Conservation (phyloP, 2,797 vertebrate genomes). For the Notolabrus celidotus region DNA sequence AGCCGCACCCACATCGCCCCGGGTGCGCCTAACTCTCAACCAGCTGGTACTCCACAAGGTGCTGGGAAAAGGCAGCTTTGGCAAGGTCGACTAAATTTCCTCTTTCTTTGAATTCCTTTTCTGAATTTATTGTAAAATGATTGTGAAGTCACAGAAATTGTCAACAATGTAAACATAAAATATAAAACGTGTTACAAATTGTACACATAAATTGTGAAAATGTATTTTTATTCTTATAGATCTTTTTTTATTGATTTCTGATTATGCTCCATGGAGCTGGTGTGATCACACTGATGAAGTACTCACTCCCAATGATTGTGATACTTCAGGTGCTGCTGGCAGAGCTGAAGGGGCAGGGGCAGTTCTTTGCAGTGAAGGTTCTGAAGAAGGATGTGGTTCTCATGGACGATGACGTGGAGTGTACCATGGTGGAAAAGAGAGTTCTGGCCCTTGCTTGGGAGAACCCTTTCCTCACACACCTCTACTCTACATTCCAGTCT, state of each 20-base stretch:
- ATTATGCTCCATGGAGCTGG: conserved; percentile 14
- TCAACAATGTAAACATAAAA: background rate
- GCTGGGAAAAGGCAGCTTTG: conserved; percentile 98
- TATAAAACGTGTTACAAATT: no score
- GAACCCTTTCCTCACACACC: conserved; percentile 96
- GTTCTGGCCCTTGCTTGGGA: conserved; percentile 95
- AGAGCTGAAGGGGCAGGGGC: conserved; percentile 91
- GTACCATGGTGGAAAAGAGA: conserved; percentile 98
- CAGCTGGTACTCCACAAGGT: conserved; percentile 95
- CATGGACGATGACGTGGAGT: conserved; percentile 97
- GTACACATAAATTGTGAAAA: no score
- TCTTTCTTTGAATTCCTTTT: background rate
- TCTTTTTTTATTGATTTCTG: background rate
- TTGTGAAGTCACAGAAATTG: background rate
- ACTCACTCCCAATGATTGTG: conserved; percentile 14
- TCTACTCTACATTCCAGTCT: conserved; percentile 95
- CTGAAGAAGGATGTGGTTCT: conserved; percentile 98
- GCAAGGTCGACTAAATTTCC: conserved; percentile 88
- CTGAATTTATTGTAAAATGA: conserved; percentile 5
- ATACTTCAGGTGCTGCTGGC: conserved; percentile 91
- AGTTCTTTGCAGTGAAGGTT: conserved; percentile 94
- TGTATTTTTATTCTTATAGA: no score
- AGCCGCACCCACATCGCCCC: conserved; percentile 20
- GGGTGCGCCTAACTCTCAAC: conserved; percentile 82
- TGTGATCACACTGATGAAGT: conserved; percentile 13